phyloP scores from a whole-genome alignment of 2,888 invertebrate species.

The Ochropleura plecta region DNA sequence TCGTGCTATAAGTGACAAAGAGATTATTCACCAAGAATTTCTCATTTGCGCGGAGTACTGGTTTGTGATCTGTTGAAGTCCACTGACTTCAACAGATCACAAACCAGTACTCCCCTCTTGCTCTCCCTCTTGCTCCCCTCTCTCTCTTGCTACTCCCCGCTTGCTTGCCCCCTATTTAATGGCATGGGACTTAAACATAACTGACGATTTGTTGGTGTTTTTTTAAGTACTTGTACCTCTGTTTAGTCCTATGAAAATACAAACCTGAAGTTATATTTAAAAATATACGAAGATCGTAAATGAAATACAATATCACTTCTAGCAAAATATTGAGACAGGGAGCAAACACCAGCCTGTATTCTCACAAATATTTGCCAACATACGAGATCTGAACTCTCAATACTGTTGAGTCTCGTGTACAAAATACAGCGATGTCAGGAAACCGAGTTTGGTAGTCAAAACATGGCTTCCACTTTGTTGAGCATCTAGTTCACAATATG shows the following conservation, averaged over 20 bases:
- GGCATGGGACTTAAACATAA: background rate
- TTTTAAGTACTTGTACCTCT: background rate
- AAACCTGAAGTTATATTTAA: background rate
- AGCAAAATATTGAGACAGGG: slow-evolving; percentile 9
- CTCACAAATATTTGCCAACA: slow-evolving; percentile 37
- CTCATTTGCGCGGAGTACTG: background rate
- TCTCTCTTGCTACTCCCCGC: too few species aligned
- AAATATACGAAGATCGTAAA: background rate
- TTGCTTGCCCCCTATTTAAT: background rate
- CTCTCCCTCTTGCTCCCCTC: too few species aligned
- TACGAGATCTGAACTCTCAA: slow-evolving; percentile 35
- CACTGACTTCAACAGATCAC: too few species aligned
- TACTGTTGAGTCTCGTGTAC: slow-evolving; percentile 17
- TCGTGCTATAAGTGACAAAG: background rate
- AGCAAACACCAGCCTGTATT: slow-evolving; percentile 13
- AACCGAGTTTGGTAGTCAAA: slow-evolving; percentile 27
- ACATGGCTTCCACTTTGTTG: slow-evolving; percentile 11
- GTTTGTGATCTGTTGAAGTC: background rate
- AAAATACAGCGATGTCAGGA: slow-evolving; percentile 17
- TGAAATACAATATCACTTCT: slow-evolving; percentile 1
- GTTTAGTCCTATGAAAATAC: background rate
- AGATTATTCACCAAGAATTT: background rate
- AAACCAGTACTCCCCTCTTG: too few species aligned
- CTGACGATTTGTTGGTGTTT: background rate
- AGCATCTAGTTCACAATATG: slow-evolving; percentile 31